Evolutionary conservation across 2,113 vertebrate species (phyloP).

Genomic region (Rhineura floridana): DNA sequence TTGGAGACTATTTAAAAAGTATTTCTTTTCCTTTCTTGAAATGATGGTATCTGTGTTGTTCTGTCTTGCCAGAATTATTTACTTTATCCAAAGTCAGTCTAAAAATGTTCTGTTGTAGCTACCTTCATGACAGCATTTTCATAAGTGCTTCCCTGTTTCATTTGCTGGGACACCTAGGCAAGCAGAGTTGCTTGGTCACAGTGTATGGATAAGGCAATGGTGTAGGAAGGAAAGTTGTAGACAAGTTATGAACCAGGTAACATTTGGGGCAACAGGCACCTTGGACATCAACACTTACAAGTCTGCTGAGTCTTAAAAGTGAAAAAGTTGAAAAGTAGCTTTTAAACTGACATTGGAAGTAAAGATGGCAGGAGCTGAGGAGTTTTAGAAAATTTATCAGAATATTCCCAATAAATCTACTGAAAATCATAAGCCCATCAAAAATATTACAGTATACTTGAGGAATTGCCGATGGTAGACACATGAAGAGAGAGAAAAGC

Average conservation of each 20-base stretch:
- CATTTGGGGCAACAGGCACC: background rate
- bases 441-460: background rate
- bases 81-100: background rate
- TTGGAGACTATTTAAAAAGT: conserved; percentile 93
- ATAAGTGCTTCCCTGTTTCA: background rate
- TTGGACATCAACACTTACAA: background rate
- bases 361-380: background rate
- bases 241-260: background rate
- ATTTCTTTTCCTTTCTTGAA: conserved; percentile 27
- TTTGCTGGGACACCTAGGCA: background rate
- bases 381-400: background rate
- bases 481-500: background rate
- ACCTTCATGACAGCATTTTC: no score
- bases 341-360: background rate
- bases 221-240: background rate
- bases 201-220: background rate
- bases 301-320: background rate
- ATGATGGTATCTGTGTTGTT: background rate
- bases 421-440: background rate
- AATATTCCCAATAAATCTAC: background rate
- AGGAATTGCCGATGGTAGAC: no score
- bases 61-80: background rate
- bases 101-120: background rate
- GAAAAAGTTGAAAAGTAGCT: background rate
- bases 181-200: background rate